phyloP scores from a whole-genome alignment of 2,797 vertebrate species.

The Acridotheres tristis region DNA sequence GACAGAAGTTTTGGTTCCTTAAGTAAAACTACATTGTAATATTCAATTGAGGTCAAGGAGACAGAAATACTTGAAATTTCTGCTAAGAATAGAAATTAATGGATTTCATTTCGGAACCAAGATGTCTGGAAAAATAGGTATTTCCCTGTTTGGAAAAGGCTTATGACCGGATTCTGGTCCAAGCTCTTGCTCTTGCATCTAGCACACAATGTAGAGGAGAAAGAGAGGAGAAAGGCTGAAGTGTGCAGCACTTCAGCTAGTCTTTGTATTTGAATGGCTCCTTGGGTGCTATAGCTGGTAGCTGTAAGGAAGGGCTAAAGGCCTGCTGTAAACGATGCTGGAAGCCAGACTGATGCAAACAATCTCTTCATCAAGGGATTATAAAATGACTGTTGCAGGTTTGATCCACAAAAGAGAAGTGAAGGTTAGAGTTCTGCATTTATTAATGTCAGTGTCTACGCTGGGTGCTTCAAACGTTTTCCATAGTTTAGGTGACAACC shows the following conservation, averaged over 20 bases:
- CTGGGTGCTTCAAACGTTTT: not conserved
- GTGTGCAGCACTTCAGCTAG: fast-evolving
- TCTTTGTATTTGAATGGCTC: not conserved
- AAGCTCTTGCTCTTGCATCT: not conserved
- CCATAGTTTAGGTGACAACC: not conserved
- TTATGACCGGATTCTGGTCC: not conserved
- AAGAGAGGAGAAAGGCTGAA: not conserved
- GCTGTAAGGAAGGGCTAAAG: not conserved
- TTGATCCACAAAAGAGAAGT: not conserved
- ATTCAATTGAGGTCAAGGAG: not conserved
- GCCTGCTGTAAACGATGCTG: not conserved
- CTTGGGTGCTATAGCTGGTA: not conserved
- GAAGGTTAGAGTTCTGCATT: not conserved
- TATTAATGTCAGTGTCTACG: not conserved
- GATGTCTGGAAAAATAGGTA: not conserved
- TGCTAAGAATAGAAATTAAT: not conserved
- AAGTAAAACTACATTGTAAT: not conserved
- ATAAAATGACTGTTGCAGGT: not conserved
- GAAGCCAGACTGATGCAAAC: not conserved
- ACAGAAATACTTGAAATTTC: not conserved
- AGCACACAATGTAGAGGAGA: not conserved
- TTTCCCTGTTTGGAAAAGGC: not conserved
- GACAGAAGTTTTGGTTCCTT: not conserved
- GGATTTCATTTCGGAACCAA: not conserved
- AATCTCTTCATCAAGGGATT: not conserved